Base-by-base conservation (phyloP, 2,797 vertebrate species). In the Pygocentrus nattereri region DNA sequence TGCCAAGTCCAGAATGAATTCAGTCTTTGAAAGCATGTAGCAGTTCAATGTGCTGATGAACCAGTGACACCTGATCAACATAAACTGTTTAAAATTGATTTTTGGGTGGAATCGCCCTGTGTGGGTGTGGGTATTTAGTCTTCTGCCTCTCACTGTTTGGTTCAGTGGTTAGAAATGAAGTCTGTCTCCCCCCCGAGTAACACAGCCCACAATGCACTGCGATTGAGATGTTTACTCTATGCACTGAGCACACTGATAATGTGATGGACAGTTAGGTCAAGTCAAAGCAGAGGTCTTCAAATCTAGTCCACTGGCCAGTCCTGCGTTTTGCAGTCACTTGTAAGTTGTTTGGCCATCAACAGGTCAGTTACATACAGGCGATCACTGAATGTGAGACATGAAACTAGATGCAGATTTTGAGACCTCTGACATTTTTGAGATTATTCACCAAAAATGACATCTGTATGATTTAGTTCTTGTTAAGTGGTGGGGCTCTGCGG, bases 91-190 rank as follows among this genome's bases (percentile, higher is more conserved):
- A 16, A 6, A 56, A 38, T 18, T 38, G 52, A 58, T 23, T 72
- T 54, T 73, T 73, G 19, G 8, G 71, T 44, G 1, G 41, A 68
- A 50, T 38, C 71, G 12, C 19, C 11, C 34, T 30, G 21, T 41
- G 18, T 58, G 34, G 31, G 15, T 41, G 23, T 8, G 19, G 31
- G 18, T 18, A 18, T 41, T 68, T 27, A 30, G 50, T n/a, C 72
- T 58, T 84, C 67, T 49, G 74, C 82, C 86, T 47, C 86, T 56
- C 77, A 87, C 85, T 75, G 34, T 69, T 75, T 38, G 76, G 70
- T 83, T 72, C n/a, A n/a, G n/a, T n/a, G 76, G 79, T 88, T 80
- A 68, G 69, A 68, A 89, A 61, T 64, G 25, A 52, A 25, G 18
- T 64, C 58, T 72, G 31, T 68, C 44, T 4, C 30, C 41, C 38